Base-by-base conservation (phyloP, 2,113 vertebrate species). In the Glaucomys volans region DNA sequence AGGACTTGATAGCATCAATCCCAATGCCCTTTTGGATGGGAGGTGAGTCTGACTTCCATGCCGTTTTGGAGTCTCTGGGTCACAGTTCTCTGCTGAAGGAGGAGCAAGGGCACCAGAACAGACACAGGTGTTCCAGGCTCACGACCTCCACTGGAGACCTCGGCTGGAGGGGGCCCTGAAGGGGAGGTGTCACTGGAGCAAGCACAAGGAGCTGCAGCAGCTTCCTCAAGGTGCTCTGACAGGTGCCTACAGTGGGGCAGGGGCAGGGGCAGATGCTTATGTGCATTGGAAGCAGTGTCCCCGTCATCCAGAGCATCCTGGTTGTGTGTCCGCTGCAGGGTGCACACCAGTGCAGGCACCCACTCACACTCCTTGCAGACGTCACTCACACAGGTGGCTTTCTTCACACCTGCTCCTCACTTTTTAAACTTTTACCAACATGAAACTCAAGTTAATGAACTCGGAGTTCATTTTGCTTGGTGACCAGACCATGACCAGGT, bases 171-270 rank as follows among this genome's bases (percentile, higher is more conserved):
- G 37, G 35, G 1, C 20, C 2, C 26, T 1, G 4, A 8, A 20
- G 3, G 4, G 16, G 35, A 84, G 32, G 6, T 10, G 22, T 69
- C 30, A 3, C 18, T 12, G 1, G 35, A 62, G 62, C 4, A 14
- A 72, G 40, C 9, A 22, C 5, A 12, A 8, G 30, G 72, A 9
- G 71, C 1, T 22, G 35, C 2, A 30, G 83, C 22, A 13, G 42
- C 32, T 54, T 80, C 57, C 64, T 54, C 8, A 3, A 7, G 44
- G 57, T 11, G n/a, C 77, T 80, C 77, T 59, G 44, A 67, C 1
- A 18, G 35, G 12, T 13, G 17, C 4, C 8, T 18, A 8, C n/a
- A 2, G 8, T 4, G 77, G 50, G 44, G 14, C 8, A 1, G 20
- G 14, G 42, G 17, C 24, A 3, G 37, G 2, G 6, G 20, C 47